Evolutionary conservation across 2,888 invertebrate genomes (phyloP).

Genomic region (Morpho helenor): DNA sequence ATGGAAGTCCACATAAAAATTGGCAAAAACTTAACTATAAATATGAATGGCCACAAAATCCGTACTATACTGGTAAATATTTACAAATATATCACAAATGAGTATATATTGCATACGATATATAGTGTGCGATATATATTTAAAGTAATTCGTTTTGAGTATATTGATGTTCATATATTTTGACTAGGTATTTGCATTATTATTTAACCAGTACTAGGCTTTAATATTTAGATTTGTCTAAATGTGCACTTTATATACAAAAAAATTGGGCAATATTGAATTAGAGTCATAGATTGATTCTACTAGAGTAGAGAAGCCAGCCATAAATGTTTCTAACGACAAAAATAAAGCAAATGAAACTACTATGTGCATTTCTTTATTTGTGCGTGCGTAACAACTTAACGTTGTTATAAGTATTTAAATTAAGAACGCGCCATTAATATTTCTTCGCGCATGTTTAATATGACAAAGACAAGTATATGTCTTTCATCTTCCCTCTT

Average conservation of each 20-base stretch:
- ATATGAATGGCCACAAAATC: constrained; percentile 63
- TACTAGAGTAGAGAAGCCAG: too few species aligned
- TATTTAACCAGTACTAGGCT: constrained; percentile 7
- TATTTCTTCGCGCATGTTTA: too few species aligned
- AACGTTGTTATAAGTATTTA: too few species aligned
- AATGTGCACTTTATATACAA: constrained; percentile 4
- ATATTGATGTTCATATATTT: constrained; percentile 30
- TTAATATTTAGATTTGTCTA: not conserved
- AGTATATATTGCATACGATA: constrained; percentile 47
- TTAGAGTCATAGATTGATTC: too few species aligned
- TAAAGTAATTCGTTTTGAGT: constrained; percentile 16
- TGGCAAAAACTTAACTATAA: constrained; percentile 33
- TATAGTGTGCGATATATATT: constrained; percentile 25
- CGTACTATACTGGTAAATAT: constrained; percentile 53
- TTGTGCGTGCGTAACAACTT: too few species aligned
- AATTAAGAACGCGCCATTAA: too few species aligned
- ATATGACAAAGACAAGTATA: too few species aligned
- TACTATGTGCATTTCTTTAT: too few species aligned
- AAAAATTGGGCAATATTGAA: not conserved
- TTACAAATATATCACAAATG: constrained; percentile 69
- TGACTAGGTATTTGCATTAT: constrained; percentile 51
- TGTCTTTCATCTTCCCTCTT: too few species aligned
- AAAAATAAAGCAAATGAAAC: not conserved
- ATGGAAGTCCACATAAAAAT: constrained; percentile 27
- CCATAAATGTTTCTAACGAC: not conserved